Percentiles rank a stretch among this genome's conserved stretches.
phyloP scores from a whole-genome alignment of 2,113 vertebrate species.

The Hyperoodon ampullatus region DNA sequence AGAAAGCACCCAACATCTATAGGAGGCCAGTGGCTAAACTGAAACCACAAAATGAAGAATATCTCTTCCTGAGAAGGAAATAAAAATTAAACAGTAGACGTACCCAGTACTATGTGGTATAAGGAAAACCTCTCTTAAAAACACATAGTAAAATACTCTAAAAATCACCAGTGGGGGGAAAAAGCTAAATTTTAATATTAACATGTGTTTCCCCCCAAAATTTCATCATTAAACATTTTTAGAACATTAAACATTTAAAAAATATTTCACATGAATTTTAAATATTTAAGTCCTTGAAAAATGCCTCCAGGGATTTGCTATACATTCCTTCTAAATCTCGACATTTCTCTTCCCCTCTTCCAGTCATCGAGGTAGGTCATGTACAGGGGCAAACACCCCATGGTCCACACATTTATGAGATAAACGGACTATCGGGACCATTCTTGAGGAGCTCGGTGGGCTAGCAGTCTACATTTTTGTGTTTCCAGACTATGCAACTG shows the following conservation, averaged over 20 bases:
- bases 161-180: not conserved
- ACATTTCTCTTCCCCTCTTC: not conserved
- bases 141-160: not conserved
- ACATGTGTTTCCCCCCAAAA: not conserved
- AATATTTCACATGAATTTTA: not conserved
- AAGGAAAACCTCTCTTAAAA: not conserved
- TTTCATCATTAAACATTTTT: not conserved
- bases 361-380: not conserved
- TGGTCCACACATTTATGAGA: not conserved
- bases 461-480: not conserved
- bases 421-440: not conserved
- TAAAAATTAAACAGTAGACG: not conserved
- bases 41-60: not conserved
- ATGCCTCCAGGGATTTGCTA: not conserved
- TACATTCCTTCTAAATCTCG: not conserved
- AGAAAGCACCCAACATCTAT: not conserved
- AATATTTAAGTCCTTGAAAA: not conserved
- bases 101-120: not conserved
- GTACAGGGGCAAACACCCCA: not conserved
- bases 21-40: not conserved
- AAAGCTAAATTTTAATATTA: not conserved
- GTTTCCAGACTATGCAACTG: not conserved
- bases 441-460: not conserved
- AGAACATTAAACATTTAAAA: not conserved
- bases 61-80: slow-evolving; percentile 18